A percentile compares a stretch with the other conserved stretches of the same genome.
These are phyloP conservation scores for Odontomachus brunneus DNA, from an alignment of 1,140 invertebrate species.

Conservation along the genomic window DNA sequence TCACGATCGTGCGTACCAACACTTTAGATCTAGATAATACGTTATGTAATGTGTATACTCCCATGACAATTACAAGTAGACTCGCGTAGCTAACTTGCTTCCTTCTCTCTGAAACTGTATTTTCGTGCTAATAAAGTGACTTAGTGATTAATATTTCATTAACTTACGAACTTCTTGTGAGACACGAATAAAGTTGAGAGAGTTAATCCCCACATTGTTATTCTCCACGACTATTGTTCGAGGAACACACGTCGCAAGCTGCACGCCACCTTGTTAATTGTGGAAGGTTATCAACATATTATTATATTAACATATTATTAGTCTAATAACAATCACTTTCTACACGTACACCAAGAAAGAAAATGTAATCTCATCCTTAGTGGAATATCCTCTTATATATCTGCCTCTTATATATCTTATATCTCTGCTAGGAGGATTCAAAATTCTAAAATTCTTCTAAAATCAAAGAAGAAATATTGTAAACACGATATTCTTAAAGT, in stretches of 20 bases:
- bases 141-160: slow-evolving; percentile 18
- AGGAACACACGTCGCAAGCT: neutral
- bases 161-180: slow-evolving; percentile 23
- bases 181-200: slow-evolving; percentile 23
- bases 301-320: too few relatives aligned
- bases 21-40: slow-evolving; percentile 36
- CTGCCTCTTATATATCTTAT: too few relatives aligned
- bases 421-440: too few relatives aligned
- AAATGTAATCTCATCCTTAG: too few relatives aligned
- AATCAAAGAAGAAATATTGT: too few relatives aligned
- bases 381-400: too few relatives aligned
- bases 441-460: too few relatives aligned
- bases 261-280: neutral
- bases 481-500: too few relatives aligned
- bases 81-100: neutral
- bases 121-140: slow-evolving; percentile 29
- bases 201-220: neutral
- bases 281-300: slow-evolving; percentile 11
- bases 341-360: too few relatives aligned
- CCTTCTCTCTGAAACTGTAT: slow-evolving; percentile 6
- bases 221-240: slow-evolving; percentile 19
- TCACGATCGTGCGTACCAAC: neutral
- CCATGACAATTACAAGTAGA: neutral
- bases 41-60: neutral
- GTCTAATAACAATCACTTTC: too few relatives aligned